Percentiles rank a stretch among this genome's conserved stretches.
Conservation (phyloP, 2,797 vertebrate genomes). For the Eupleurogrammus muticus region DNA sequence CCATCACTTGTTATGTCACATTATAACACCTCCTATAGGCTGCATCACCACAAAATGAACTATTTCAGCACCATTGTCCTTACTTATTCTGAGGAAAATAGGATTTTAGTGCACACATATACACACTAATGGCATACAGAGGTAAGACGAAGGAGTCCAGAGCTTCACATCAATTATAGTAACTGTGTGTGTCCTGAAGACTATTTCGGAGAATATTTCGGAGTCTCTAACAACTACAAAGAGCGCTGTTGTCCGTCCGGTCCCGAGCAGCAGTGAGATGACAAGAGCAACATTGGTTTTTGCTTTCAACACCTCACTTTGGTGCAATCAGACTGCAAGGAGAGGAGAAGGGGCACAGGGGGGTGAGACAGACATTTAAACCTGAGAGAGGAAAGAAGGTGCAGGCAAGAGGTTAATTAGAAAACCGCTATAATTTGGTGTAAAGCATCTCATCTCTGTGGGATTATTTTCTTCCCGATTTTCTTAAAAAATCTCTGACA, state of each 20-base stretch:
- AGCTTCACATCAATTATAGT: conserved; percentile 60
- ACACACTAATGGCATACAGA: conserved; percentile 27
- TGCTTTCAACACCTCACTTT: conserved; percentile 60
- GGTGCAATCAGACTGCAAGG: conserved; percentile 36
- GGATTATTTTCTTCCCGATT: too few relatives aligned
- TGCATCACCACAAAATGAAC: conserved; percentile 63
- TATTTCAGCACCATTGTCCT: conserved; percentile 68
- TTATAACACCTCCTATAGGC: conserved; percentile 70
- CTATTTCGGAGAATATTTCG: conserved; percentile 73
- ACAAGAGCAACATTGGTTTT: conserved; percentile 50
- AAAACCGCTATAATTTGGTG: too few relatives aligned
- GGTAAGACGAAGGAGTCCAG: conserved; percentile 43
- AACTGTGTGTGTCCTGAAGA: conserved; percentile 60
- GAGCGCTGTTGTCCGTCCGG: conserved; percentile 54
- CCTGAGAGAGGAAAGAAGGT: conserved; percentile 46
- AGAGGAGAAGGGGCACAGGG: conserved; percentile 24
- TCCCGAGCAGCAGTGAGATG: conserved; percentile 47
- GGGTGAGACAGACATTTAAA: conserved; percentile 47
- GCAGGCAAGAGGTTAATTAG: conserved; percentile 44
- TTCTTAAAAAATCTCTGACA: too few relatives aligned
- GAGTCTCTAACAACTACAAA: conserved; percentile 69
- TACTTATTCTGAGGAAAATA: conserved; percentile 55
- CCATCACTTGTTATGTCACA: conserved; percentile 76
- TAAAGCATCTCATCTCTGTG: too few relatives aligned
- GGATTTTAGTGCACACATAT: conserved; percentile 51